Evolutionary conservation across 2,797 vertebrate species (phyloP), one percentile per base, ranked within the genome.

Genomic region (Cossypha dichroa): DNA sequence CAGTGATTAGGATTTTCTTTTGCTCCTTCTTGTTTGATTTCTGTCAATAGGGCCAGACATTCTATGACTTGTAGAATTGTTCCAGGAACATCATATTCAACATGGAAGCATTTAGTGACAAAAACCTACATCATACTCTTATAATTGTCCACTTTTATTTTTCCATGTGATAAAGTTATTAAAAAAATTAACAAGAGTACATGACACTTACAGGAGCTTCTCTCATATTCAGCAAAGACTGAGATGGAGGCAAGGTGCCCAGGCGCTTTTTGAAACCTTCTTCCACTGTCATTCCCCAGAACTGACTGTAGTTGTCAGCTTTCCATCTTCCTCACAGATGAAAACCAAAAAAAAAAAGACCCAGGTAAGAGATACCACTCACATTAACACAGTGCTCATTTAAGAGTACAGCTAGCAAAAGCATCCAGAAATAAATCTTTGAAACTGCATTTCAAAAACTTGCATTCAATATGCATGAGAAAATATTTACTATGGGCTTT

Each of bases 221-320:
- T 83, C 38, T 97, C 97, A 98, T 98, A 81, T 92, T 97, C 92
- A 98, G 84, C 76, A 98, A 97, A 36, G 82, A 64, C 46, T 96
- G 64, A 41, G 97, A 97, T 22, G 98, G 98, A 58, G 97, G 94
- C 40, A 97, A 87, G 51, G 98, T 98, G n/a, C 98, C 98, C 59
- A 98, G 95, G 26, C 96, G 97, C 19, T 96, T 93, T 87, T 76
- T 97, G 90, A 98, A 98, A 68, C 97, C 98, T 87, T 98, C 98
- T 86, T 97, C 97, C 66, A 98, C 80, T 43, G 97, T 98, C 98
- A 98, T 98, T 82, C 97, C 98, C 98, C 98, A 98, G 90, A 98
- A 98, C 7, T 98, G 97, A 52, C 97, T 98, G 54, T 98, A 98
- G 91, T 98, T 98, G 45, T 96, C 92, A 49, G 98, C 98, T 94